Evolutionary conservation across 2,888 invertebrate genomes (phyloP).

Genomic region (Agonum fuliginosum): DNA sequence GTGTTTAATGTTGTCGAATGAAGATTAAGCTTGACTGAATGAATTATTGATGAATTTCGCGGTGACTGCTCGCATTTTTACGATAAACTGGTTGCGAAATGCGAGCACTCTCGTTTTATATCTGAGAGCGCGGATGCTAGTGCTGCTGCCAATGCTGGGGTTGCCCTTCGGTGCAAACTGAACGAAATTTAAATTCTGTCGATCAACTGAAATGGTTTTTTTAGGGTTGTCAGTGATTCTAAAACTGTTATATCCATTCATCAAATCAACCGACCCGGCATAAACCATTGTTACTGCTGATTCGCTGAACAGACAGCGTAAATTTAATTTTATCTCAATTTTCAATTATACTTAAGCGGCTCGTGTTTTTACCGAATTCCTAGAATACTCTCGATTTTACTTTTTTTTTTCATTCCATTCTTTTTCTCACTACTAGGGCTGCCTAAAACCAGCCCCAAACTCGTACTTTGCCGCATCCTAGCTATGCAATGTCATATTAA

Average conservation of each 20-base stretch:
- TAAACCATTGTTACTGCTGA: too few relatives aligned
- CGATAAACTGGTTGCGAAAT: constrained; percentile 28
- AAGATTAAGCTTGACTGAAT: constrained; percentile 37
- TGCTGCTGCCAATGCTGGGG: too few relatives aligned
- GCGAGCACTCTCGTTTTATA: constrained; percentile 19
- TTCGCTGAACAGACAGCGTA: too few relatives aligned
- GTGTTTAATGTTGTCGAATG: constrained; percentile 41
- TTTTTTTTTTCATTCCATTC: too few relatives aligned
- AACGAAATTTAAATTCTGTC: constrained; percentile 36
- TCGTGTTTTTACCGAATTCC: too few relatives aligned
- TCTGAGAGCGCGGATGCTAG: neutral
- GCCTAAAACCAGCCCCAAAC: too few relatives aligned
- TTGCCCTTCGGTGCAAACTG: neutral
- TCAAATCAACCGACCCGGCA: too few relatives aligned
- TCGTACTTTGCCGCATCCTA: too few relatives aligned
- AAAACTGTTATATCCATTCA: constrained; percentile 1
- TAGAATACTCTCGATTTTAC: too few relatives aligned
- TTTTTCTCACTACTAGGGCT: too few relatives aligned
- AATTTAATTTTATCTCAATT: neutral
- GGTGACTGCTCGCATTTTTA: constrained; percentile 34
- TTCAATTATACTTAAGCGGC: too few relatives aligned
- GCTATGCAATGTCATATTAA: too few relatives aligned
- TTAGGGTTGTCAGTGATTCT: neutral
- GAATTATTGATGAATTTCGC: constrained; percentile 47
- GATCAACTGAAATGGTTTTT: constrained; percentile 30